phyloP scores from a whole-genome alignment of 2,888 invertebrate species.

The Drosophila suboccidentalis region DNA sequence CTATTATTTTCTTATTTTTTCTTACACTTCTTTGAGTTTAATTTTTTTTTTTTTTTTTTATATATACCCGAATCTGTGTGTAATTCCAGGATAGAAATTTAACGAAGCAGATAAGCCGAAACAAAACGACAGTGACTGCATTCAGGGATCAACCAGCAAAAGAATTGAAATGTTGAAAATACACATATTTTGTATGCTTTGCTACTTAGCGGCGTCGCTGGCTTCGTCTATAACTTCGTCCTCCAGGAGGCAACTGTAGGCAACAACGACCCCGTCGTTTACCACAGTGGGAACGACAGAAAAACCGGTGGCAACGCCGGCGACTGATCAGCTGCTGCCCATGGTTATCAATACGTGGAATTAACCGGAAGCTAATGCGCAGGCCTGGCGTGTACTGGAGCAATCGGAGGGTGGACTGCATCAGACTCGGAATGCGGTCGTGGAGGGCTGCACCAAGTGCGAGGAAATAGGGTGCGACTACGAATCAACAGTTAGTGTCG shows the following conservation, averaged over 20 bases:
- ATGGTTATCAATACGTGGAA: too few relatives aligned
- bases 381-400: constrained; percentile 86
- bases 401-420: constrained; percentile 84
- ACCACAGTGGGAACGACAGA: not conserved
- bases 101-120: constrained; percentile 24
- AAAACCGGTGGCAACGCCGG: constrained; percentile 25
- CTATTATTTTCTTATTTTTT: too few relatives aligned
- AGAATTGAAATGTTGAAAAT: constrained; percentile 22
- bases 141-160: constrained; percentile 1
- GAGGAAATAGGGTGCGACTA: constrained; percentile 95
- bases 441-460: constrained; percentile 93
- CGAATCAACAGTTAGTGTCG: constrained; percentile 89
- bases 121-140: constrained; percentile 13
- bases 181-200: constrained; percentile 17
- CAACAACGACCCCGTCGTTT: not conserved
- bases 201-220: not conserved
- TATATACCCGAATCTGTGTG: too few relatives aligned
- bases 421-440: constrained; percentile 92
- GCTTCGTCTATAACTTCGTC: not conserved
- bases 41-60: too few relatives aligned
- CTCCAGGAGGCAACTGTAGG: too few relatives aligned
- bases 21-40: too few relatives aligned
- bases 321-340: too few relatives aligned
- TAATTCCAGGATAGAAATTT: constrained; percentile 8
- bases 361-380: too few relatives aligned